These are phyloP conservation scores for Drosophila pruinosa DNA, from an alignment of 1,140 invertebrate genomes.

Conservation along the genomic window DNA sequence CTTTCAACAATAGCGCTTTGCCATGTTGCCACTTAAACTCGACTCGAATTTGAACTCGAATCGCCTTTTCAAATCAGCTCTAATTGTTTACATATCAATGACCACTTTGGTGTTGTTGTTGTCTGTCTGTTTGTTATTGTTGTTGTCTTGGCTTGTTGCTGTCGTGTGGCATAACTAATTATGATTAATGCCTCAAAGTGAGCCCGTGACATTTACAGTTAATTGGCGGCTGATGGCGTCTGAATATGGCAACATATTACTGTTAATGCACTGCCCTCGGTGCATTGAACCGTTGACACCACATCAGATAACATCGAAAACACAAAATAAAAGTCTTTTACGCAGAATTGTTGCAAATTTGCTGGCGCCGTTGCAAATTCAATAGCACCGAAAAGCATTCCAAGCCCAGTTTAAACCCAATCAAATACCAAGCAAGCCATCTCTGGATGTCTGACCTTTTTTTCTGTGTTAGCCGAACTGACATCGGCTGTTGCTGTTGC, in stretches of 20 bases:
- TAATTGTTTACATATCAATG: slow-evolving; percentile 77
- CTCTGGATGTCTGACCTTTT: slow-evolving; percentile 17
- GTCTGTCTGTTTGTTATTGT: slow-evolving; percentile 3
- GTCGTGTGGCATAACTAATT: slow-evolving; percentile 79
- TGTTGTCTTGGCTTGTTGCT: slow-evolving; percentile 29
- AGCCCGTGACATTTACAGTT: slow-evolving; percentile 75
- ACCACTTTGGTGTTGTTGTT: slow-evolving; percentile 33
- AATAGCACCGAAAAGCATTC: slow-evolving; percentile 12
- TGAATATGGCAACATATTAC: slow-evolving; percentile 2
- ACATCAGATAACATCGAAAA: neutral
- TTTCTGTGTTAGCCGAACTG: slow-evolving; percentile 5
- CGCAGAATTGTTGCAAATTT: slow-evolving; percentile 23
- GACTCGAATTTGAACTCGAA: slow-evolving; percentile 44
- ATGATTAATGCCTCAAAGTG: slow-evolving; percentile 68
- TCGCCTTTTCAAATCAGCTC: slow-evolving; percentile 68
- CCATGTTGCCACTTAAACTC: slow-evolving; percentile 57
- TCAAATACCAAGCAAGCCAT: slow-evolving; percentile 11
- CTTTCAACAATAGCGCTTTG: slow-evolving; percentile 57
- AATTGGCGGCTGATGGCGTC: slow-evolving; percentile 44
- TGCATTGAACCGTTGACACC: slow-evolving; percentile 57
- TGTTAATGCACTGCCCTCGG: slow-evolving; percentile 25
- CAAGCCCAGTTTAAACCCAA: slow-evolving; percentile 25
- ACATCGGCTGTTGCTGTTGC: slow-evolving; percentile 27
- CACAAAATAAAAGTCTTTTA: neutral
- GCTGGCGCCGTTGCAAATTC: slow-evolving; percentile 19